Evolutionary conservation across 1,140 invertebrate genomes (phyloP), one percentile per base, ranked within the genome.

Genomic region (Solenopsis fugax): DNA sequence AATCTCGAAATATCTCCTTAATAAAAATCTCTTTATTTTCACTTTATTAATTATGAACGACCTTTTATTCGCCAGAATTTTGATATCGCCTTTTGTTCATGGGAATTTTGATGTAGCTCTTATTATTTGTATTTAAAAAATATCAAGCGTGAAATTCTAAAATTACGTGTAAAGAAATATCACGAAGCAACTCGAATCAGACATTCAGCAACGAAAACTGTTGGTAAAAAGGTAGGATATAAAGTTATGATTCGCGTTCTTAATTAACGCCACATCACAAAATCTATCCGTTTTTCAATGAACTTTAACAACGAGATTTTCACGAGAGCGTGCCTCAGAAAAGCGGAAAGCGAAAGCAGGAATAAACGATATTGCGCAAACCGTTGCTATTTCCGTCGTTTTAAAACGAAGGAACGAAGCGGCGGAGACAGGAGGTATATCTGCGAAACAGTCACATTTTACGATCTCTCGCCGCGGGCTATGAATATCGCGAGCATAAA

Each of bases 391-490:
- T 75, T 75, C 69, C 80, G 69, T 62, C 80, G 6, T 29, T 73
- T 71, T 84, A 24, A 45, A 34, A 52, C 29, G 41, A 60, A 60
- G 41, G 29, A 84, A 62, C 54, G 80, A 60, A 58, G 21, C 80
- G 10, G 16, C 37, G 41, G 69, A 75, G 54, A 60, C 52, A 84
- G 54, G 69, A 84, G 54, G 69, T 73, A 73, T 73, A 84, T 84
- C 69, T 72, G 80, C 34, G 34, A 69, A 80, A 81, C 64, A 69
- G 80, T 73, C 45, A 84, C 80, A 75, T 84, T 84, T 84, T 84
- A 84, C 80, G 80, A 84, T 84, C 54, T 60, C 69, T 75, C 54
- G 67, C 80, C 52, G 67, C 67, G 67, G 67, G 80, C 80, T 52
- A 82, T 24, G 69, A 82, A 82, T 82, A 82, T 84, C 80, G 56